Conservation (phyloP, 2,113 vertebrate genomes). For the Orientallactaga bullata region DNA sequence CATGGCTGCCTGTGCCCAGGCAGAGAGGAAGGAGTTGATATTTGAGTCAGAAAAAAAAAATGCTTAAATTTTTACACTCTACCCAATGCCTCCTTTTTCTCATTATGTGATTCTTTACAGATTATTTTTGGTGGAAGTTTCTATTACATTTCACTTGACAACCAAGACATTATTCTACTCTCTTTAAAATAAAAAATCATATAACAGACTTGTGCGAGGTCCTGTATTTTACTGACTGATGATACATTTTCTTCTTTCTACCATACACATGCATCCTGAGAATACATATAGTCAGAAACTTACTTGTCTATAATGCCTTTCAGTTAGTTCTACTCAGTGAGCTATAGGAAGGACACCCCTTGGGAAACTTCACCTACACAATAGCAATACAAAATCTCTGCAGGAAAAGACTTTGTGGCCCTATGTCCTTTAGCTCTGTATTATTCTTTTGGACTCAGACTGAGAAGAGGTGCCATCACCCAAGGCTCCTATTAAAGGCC, state of each 20-base stretch:
- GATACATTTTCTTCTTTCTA: background rate
- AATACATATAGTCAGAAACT: background rate
- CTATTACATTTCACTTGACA: background rate
- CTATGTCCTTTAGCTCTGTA: background rate
- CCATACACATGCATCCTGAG: background rate
- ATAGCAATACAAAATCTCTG: background rate
- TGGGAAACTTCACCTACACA: accelerated
- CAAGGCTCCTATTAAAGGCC: background rate
- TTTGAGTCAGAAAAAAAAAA: background rate
- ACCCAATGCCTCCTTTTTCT: background rate
- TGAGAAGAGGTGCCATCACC: background rate
- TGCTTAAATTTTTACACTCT: background rate
- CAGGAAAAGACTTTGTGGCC: too few species aligned
- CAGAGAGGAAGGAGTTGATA: background rate
- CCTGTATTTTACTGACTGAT: background rate
- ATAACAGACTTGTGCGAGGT: background rate
- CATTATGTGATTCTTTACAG: background rate
- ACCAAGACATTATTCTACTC: background rate
- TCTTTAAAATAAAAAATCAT: background rate
- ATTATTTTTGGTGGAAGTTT: background rate
- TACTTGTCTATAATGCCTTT: background rate
- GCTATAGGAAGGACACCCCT: too few species aligned
- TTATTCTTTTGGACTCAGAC: background rate
- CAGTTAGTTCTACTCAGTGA: background rate
- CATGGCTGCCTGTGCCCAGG: background rate